A percentile compares a stretch with the other conserved stretches of the same genome.
Conservation (phyloP, 2,888 invertebrate species). For the Lithosia quadra region DNA sequence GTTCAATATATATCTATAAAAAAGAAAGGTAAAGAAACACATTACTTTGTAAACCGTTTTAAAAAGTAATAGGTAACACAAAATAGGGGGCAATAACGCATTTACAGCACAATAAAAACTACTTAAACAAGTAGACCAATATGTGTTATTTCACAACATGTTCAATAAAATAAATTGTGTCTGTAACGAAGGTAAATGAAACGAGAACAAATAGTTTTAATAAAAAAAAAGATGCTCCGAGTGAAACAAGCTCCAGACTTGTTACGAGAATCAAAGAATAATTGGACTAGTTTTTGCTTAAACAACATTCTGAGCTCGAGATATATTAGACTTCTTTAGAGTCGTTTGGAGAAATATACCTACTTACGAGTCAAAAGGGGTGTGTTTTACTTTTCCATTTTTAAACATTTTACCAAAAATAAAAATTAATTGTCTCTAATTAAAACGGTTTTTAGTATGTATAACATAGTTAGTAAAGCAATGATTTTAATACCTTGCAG, state of each 20-base stretch:
- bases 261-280: slow-evolving; percentile 46
- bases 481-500: neutral
- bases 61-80: neutral
- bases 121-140: slow-evolving; percentile 14
- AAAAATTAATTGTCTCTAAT: neutral
- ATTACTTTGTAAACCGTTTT: neutral
- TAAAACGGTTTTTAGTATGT: neutral
- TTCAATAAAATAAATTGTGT: slow-evolving; percentile 32
- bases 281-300: slow-evolving; percentile 51
- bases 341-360: slow-evolving; percentile 18
- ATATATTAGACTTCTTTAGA: slow-evolving; percentile 23
- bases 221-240: slow-evolving; percentile 39
- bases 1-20: too few relatives aligned
- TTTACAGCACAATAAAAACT: slow-evolving; percentile 1
- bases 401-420: neutral
- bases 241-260: slow-evolving; percentile 41
- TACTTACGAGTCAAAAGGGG: neutral
- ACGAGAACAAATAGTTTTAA: slow-evolving; percentile 38
- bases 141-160: slow-evolving; percentile 23
- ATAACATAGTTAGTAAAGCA: too few relatives aligned
- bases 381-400: neutral
- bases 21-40: too few relatives aligned
- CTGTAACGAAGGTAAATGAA: slow-evolving; percentile 40
- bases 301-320: slow-evolving; percentile 32
- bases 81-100: neutral